A percentile compares a stretch with the other conserved stretches of the same genome.
phyloP scores from a whole-genome alignment of 2,888 invertebrate genomes.

The Tachina lurida region DNA sequence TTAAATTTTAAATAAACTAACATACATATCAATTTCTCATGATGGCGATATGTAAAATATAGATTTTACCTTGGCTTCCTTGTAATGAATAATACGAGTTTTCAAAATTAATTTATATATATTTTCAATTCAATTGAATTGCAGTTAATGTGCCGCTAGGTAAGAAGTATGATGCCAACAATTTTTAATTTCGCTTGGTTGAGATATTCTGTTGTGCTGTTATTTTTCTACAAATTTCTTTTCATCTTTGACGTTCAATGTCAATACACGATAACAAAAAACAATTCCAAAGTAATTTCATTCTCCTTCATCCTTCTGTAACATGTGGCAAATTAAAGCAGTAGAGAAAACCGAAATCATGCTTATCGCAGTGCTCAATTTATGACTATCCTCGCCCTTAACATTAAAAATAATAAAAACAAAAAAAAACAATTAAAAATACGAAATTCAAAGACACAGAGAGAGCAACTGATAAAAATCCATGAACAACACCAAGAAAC shows the following conservation, averaged over 20 bases:
- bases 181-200: constrained; percentile 22
- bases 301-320: constrained; percentile 3
- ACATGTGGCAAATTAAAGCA: constrained; percentile 27
- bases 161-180: constrained; percentile 3
- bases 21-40: too few species aligned
- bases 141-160: not conserved
- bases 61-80: too few species aligned
- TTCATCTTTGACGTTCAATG: constrained; percentile 37
- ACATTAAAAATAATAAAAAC: constrained; percentile 52
- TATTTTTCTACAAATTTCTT: constrained; percentile 11
- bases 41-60: too few species aligned
- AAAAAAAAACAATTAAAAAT: constrained; percentile 47
- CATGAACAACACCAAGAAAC: constrained; percentile 42
- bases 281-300: constrained; percentile 22
- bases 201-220: constrained; percentile 11
- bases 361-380: constrained; percentile 48
- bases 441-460: constrained; percentile 18
- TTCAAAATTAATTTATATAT: too few species aligned
- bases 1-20: too few species aligned
- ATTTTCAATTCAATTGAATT: constrained; percentile 2
- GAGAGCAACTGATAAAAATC: constrained; percentile 41
- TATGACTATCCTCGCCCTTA: constrained; percentile 57
- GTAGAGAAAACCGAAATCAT: constrained; percentile 8
- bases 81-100: too few species aligned
- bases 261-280: constrained; percentile 24